phyloP scores from a whole-genome alignment of 2,113 vertebrate species.

The Sturnira hondurensis region DNA sequence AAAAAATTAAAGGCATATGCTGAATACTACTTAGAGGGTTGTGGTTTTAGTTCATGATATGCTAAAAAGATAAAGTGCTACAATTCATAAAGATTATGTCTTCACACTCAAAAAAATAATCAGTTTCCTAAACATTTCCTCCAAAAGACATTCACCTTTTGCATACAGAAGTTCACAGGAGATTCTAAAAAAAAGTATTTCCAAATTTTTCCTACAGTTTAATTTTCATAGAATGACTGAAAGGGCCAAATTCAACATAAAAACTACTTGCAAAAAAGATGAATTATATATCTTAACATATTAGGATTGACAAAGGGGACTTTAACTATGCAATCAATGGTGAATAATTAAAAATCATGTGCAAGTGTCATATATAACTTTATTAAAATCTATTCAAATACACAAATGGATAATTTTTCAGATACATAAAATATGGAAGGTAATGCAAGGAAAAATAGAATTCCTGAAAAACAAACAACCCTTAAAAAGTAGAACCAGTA shows the following conservation, averaged over 20 bases:
- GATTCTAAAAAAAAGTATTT: neutral
- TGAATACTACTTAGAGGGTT: neutral
- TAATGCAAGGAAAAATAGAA: neutral
- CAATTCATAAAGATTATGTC: constrained; percentile 32
- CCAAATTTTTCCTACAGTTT: constrained; percentile 8
- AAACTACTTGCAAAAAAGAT: neutral
- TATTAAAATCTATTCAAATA: constrained; percentile 30
- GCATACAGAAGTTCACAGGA: neutral
- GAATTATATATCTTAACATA: neutral
- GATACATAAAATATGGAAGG: constrained; percentile 41
- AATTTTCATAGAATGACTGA: constrained; percentile 16
- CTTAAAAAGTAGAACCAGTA: neutral
- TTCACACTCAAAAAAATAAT: neutral
- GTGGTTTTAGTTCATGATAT: constrained; percentile 18
- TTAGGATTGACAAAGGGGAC: neutral
- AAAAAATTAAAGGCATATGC: neutral
- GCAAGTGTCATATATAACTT: neutral
- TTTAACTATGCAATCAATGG: neutral
- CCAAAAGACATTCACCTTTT: constrained; percentile 9
- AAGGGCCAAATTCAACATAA: constrained; percentile 24
- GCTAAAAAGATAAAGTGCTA: neutral
- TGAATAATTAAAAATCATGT: constrained; percentile 8
- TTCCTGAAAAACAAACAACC: neutral
- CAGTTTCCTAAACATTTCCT: neutral
- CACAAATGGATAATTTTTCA: neutral